Evolutionary conservation across 2,797 vertebrate species (phyloP).

Genomic region (Ambastaia sidthimunki): DNA sequence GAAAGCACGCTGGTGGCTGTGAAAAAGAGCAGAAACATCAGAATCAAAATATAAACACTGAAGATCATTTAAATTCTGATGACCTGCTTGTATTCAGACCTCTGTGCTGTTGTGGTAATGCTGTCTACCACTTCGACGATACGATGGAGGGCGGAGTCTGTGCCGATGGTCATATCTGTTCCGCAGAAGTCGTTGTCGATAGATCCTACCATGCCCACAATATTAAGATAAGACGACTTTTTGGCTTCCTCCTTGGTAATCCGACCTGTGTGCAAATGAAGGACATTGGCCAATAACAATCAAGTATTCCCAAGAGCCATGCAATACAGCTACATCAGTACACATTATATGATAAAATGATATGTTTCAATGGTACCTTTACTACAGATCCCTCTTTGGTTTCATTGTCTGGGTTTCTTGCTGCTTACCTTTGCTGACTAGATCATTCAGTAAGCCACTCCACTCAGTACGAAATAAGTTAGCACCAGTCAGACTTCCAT

Average conservation of each 20-base stretch:
- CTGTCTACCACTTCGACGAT: constrained; percentile 95
- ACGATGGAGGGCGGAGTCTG: constrained; percentile 93
- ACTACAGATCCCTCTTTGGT: neutral
- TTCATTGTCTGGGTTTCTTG: neutral
- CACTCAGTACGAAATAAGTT: constrained; percentile 91
- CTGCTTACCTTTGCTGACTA: constrained; percentile 81
- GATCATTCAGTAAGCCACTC: constrained; percentile 82
- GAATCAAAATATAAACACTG: neutral
- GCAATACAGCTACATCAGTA: neutral
- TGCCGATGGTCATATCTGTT: constrained; percentile 94
- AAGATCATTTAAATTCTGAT: neutral
- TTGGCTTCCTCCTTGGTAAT: constrained; percentile 82
- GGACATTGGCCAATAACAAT: neutral
- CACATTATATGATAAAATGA: neutral
- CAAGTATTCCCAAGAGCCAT: neutral
- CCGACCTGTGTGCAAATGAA: constrained; percentile 72
- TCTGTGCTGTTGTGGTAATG: constrained; percentile 95
- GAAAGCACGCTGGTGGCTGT: constrained; percentile 94
- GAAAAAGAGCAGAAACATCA: constrained; percentile 18
- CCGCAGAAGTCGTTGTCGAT: constrained; percentile 96
- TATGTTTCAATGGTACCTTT: neutral
- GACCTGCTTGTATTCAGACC: constrained; percentile 70
- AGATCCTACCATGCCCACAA: constrained; percentile 93
- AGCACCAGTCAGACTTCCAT: constrained; percentile 93
- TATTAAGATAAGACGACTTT: constrained; percentile 86